Evolutionary conservation across 2,888 invertebrate genomes (phyloP), one percentile per base, ranked within the genome.

Genomic region (Andrena dorsata): DNA sequence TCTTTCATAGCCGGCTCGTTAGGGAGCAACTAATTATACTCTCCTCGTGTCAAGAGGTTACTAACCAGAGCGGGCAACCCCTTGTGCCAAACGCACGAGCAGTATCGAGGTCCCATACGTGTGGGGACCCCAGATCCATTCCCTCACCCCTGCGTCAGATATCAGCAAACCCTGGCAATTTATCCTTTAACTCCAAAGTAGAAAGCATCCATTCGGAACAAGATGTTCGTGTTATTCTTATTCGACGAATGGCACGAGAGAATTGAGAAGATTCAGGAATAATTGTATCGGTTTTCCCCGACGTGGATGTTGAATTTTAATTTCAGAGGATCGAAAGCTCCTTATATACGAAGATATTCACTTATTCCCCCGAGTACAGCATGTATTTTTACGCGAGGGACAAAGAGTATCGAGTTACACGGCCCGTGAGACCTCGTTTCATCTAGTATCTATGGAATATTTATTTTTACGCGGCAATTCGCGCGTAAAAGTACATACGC

Each of bases 31-130:
- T 86, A 88, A 88, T 88, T 82, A 84, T 76, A 76, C 78, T 58
- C 80, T 69, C 82, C 84, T 82, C 88, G 85, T 73, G 80, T 76
- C 76, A 74, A 78, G 82, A 83, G 88, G 82, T 88, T 85, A 85
- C 82, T 85, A 88, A 86, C 83, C 80, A 80, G 80, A 85, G 78
- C 75, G 75, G 80, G 51, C 83, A 79, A 82, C 80, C 80, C 83
- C 65, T 76, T 80, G 56, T n/a, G 35, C 56, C 49, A 66, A 35
- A 69, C 76, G 79, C 74, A 79, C 53, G 58, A 68, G 68, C 80
- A 35, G 16, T 26, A 35, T 63, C 70, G 53, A 72, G 56, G 51
- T 41, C 41, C 41, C 16, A 41, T 30, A 28, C 66, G 28, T 53
- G 26, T 35, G 58, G 70, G 32, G 41, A 58, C 28, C 72, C 73